Evolutionary conservation across 2,113 vertebrate species (phyloP).

Genomic region (Cromileptes altivelis): DNA sequence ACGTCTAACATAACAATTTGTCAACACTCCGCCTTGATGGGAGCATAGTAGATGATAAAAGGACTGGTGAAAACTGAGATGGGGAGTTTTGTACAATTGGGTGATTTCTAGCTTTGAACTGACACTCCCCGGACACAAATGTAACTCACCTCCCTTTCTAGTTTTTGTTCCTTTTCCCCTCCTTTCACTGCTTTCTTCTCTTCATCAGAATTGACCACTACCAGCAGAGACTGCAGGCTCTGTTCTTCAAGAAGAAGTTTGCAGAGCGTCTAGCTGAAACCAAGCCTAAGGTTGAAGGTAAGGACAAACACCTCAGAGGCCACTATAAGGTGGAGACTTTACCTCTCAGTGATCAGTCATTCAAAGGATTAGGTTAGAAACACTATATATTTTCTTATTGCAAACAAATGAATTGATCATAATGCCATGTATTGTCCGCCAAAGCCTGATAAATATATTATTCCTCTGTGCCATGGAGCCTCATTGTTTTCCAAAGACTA

Average conservation of each 20-base stretch:
- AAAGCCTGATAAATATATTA: not conserved
- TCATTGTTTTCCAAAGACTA: not conserved
- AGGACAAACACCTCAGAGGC: constrained; percentile 14
- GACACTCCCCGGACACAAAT: constrained; percentile 31
- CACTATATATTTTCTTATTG: not conserved
- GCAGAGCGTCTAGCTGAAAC: constrained; percentile 92
- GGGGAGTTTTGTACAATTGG: constrained; percentile 30
- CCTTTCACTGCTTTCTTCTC: not conserved
- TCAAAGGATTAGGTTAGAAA: not conserved
- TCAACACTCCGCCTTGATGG: constrained; percentile 39
- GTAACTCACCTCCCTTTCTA: constrained; percentile 31
- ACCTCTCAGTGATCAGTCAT: not conserved
- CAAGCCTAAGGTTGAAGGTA: constrained; percentile 96
- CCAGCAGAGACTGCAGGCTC: constrained; percentile 93
- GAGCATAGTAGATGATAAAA: constrained; percentile 49
- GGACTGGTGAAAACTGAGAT: constrained; percentile 46
- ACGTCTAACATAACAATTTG: constrained; percentile 38
- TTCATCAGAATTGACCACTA: constrained; percentile 93
- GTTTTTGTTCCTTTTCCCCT: not conserved
- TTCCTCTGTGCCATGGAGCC: not conserved
- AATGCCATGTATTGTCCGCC: not conserved
- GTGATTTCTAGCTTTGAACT: constrained; percentile 61
- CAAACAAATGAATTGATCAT: not conserved
- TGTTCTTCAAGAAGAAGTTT: constrained; percentile 98
- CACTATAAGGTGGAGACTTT: not conserved